These are phyloP conservation scores for Halocynthia roretzi DNA, from an alignment of 23 tunicate genomes.

Conservation along the genomic window DNA sequence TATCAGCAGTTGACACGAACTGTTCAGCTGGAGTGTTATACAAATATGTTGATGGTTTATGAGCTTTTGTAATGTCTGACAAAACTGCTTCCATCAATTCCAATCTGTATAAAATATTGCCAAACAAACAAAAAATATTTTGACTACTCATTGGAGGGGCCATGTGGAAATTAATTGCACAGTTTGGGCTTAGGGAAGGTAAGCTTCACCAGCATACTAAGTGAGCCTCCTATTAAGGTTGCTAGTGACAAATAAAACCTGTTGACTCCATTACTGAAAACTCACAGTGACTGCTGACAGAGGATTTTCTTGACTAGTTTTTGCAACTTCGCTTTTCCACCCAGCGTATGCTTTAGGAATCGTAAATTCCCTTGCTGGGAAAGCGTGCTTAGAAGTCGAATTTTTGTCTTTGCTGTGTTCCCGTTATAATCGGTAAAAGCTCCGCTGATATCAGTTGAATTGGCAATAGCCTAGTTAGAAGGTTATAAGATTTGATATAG, in stretches of 20 bases:
- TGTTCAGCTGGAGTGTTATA: neutral
- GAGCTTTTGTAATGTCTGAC: neutral
- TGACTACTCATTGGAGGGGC: too few relatives aligned
- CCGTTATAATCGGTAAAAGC: neutral
- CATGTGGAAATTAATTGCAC: neutral
- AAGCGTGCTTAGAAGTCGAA: conserved; percentile 2
- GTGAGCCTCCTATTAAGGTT: too few relatives aligned
- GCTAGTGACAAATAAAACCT: too few relatives aligned
- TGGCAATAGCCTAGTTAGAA: neutral
- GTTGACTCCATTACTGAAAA: neutral
- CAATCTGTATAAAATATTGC: neutral
- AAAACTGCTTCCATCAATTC: conserved; percentile 1
- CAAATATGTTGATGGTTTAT: neutral
- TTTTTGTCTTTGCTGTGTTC: neutral
- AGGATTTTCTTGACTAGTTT: neutral
- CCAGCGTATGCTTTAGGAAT: neutral
- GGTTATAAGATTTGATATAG: neutral
- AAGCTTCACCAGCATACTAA: too few relatives aligned
- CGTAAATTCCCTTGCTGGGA: neutral
- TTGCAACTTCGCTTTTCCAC: neutral
- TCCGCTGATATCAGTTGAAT: neutral
- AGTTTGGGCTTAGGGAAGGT: neutral
- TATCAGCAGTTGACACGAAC: neutral
- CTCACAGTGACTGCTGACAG: neutral
- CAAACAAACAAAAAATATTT: neutral